These are phyloP conservation scores for Dynastes maya DNA, from an alignment of 2,888 invertebrate species.

Conservation along the genomic window DNA sequence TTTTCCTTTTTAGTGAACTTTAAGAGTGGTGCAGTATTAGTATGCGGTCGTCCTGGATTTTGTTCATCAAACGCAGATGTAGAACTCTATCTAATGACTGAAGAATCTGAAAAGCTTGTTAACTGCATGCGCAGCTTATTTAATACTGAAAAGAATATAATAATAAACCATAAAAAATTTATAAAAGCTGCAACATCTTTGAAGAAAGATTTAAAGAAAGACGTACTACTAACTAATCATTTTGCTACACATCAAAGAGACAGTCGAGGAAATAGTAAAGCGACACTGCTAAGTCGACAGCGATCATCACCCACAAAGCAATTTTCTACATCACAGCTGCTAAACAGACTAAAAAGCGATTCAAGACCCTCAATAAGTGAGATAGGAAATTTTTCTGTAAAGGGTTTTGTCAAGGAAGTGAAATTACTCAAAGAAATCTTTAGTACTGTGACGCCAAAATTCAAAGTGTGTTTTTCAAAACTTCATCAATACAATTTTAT, in stretches of 20 bases:
- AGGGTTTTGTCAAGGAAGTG: slow-evolving; percentile 45
- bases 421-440: slow-evolving; percentile 31
- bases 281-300: neutral
- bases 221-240: neutral
- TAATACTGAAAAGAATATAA: slow-evolving; percentile 3
- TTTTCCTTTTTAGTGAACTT: slow-evolving; percentile 47
- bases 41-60: slow-evolving; percentile 28
- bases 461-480: slow-evolving; percentile 45
- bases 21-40: slow-evolving; percentile 43
- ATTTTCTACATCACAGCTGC: neutral
- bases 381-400: slow-evolving; percentile 6
- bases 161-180: slow-evolving; percentile 7
- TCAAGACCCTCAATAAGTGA: neutral
- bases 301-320: neutral
- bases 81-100: slow-evolving; percentile 23
- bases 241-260: neutral
- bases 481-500: slow-evolving; percentile 47
- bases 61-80: neutral
- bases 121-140: slow-evolving; percentile 37
- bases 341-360: neutral
- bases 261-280: neutral
- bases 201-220: neutral
- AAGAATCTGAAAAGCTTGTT: slow-evolving; percentile 32
- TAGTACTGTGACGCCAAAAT: slow-evolving; percentile 20
- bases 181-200: neutral